Base-by-base conservation (phyloP, 1,140 invertebrate genomes). In the Dryas iulia region DNA sequence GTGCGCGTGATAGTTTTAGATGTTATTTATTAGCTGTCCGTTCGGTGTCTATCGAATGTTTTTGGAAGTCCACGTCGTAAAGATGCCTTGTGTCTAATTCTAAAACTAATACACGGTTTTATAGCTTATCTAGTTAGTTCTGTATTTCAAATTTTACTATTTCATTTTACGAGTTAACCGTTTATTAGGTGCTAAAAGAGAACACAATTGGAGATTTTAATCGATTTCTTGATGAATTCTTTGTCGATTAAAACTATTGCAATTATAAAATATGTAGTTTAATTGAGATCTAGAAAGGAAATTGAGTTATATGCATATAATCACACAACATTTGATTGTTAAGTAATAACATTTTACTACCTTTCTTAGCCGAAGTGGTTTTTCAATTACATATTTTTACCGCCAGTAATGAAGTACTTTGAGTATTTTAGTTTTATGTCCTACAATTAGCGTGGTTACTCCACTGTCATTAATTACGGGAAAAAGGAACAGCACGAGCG, bases 401-500 rank as follows among this genome's bases (percentile, higher is more conserved):
- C 25, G 5, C 6, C n/a, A 1, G 21, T 47, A 62, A 53, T 62
- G 39, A 28, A 30, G 11, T 4, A 14, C 35, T 52, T 47, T 14
- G 8, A 21, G 28, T 67, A 21, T 47, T 47, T 35, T 31, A 35
- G 31, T 28, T 31, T 73, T 66, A 69, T 52, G 24, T 57, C 54
- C 47, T 33, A 73, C 59, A 78, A 75, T 77, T 73, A 73, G 66
- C 53, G 53, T 56, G 62, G 61, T 33, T 60, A 65, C 47, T n/a
- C 31, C 70, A 78, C 77, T 75, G 73, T 82, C 81, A 78, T 84
- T 82, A 86, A 85, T 87, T 85, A 80, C 76, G 68, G 59, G 72
- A 69, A 66, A 80, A 83, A 76, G 65, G 63, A 78, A 76, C 71
- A 77, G 60, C 63, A 64, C 69, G 66, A 75, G 74, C 74, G 63